A percentile compares a stretch with the other conserved stretches of the same genome.
Evolutionary conservation across 2,888 invertebrate species (phyloP).

Genomic region (Nymphalis urticae): DNA sequence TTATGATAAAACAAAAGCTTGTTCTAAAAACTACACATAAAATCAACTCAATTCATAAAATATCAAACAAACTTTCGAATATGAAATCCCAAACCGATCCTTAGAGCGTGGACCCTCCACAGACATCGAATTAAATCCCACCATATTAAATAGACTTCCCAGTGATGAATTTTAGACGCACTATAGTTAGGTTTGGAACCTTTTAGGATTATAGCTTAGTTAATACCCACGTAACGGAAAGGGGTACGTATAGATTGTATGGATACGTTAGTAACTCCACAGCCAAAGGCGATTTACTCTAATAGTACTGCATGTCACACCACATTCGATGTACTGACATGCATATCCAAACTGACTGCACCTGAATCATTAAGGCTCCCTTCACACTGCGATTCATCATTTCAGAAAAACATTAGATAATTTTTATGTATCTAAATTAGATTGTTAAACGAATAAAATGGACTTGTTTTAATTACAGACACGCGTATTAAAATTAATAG

Average conservation of each 20-base stretch:
- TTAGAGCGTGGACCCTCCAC: not conserved
- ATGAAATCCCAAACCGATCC: not conserved
- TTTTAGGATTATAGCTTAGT: conserved; percentile 28
- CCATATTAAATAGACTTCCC: not conserved
- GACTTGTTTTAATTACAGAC: no score
- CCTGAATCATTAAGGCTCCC: conserved; percentile 6
- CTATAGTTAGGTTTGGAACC: conserved; percentile 19
- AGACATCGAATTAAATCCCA: not conserved
- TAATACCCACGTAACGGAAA: conserved; percentile 20
- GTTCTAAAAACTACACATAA: not conserved
- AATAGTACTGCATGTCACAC: conserved; percentile 14
- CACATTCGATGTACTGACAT: conserved; percentile 9
- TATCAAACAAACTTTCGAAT: not conserved
- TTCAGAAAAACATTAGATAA: not conserved
- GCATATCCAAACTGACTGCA: conserved; percentile 10
- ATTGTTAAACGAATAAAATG: no score
- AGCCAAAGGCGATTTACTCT: conserved; percentile 25
- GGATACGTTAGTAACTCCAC: conserved; percentile 8
- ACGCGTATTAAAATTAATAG: no score
- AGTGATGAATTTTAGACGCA: conserved; percentile 12
- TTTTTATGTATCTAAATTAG: not conserved
- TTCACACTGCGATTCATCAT: not conserved
- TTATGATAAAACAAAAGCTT: no score
- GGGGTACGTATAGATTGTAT: conserved; percentile 11
- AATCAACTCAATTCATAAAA: not conserved